These are phyloP conservation scores for Rhimphoctona megacephalus DNA, from an alignment of 2,888 invertebrate genomes.

Conservation along the genomic window DNA sequence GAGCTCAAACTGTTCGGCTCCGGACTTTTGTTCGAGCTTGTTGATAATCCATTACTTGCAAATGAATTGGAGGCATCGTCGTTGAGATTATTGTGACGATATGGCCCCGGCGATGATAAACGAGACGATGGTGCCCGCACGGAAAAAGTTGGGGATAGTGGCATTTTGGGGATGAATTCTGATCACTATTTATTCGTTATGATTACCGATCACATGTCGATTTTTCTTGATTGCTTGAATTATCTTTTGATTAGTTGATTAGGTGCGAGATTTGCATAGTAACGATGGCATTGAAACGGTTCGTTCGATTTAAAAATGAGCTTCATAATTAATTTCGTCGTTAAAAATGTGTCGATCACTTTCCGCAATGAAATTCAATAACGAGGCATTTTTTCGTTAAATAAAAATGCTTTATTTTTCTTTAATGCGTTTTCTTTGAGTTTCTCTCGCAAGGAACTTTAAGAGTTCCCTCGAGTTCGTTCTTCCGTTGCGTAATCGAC, in stretches of 20 bases:
- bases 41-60: conserved; percentile 21
- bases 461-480: conserved; percentile 39
- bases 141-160: conserved; percentile 76
- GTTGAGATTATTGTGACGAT: conserved; percentile 32
- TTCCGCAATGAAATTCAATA: background rate
- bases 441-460: conserved; percentile 31
- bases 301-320: background rate
- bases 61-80: conserved; percentile 31
- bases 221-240: background rate
- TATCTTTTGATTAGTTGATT: background rate
- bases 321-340: background rate
- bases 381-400: background rate
- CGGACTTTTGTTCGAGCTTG: conserved; percentile 27
- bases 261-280: background rate
- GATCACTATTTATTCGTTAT: background rate
- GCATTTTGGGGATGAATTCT: conserved; percentile 71
- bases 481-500: conserved; percentile 71
- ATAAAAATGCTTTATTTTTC: background rate
- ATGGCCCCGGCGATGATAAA: conserved; percentile 44
- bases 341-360: background rate
- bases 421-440: conserved; percentile 5
- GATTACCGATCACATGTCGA: background rate
- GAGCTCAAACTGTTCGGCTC: conserved; percentile 45
- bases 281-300: background rate
- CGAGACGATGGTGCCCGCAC: conserved; percentile 68